Percentiles rank a stretch among this genome's conserved stretches.
Conservation (phyloP, 2,888 invertebrate genomes). For the Nomada fucata region DNA sequence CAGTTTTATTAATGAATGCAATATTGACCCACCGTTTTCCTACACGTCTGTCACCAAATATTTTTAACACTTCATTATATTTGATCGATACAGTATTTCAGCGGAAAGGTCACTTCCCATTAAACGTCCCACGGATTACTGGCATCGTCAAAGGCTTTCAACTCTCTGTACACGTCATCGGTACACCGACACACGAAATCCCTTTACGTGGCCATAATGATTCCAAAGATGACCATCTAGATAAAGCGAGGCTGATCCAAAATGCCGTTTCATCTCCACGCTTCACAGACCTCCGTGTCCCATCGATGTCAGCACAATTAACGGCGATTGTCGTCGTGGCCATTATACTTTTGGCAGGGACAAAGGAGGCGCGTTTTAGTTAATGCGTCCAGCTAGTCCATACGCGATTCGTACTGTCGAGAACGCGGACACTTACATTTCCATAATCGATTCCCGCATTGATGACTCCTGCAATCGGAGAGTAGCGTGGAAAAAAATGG, state of each 20-base stretch:
- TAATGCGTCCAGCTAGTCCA: constrained; percentile 53
- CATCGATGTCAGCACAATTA: constrained; percentile 54
- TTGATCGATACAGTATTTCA: too few species aligned
- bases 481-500: constrained; percentile 2
- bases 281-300: constrained; percentile 9
- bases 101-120: constrained; percentile 11
- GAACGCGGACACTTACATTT: constrained; percentile 56
- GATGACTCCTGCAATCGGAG: neutral
- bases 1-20: too few species aligned
- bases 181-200: constrained; percentile 6
- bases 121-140: neutral
- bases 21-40: too few species aligned
- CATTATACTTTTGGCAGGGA: constrained; percentile 41
- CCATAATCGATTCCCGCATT: constrained; percentile 58
- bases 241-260: constrained; percentile 18
- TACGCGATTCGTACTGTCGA: constrained; percentile 38
- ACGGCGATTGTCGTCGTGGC: constrained; percentile 52
- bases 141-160: neutral
- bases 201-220: constrained; percentile 27
- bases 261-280: constrained; percentile 34
- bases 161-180: neutral
- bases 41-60: too few species aligned
- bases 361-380: constrained; percentile 57
- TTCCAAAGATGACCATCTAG: constrained; percentile 13
- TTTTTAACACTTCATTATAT: too few species aligned